Percentiles rank a stretch among this genome's conserved stretches.
These are phyloP conservation scores for Corythoichthys haematopterus DNA, from an alignment of 2,113 vertebrate species.

Conservation along the genomic window DNA sequence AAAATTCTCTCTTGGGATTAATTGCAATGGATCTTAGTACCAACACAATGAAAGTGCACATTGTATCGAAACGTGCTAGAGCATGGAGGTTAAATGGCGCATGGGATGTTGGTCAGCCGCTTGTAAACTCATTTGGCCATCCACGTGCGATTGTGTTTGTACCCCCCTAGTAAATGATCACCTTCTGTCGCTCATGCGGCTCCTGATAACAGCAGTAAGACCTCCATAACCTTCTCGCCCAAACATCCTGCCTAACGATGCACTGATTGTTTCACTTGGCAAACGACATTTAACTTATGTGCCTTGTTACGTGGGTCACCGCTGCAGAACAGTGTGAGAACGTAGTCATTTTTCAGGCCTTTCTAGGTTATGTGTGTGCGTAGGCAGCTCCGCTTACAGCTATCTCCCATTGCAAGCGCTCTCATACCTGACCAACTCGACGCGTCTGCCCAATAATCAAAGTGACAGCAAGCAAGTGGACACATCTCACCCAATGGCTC, in stretches of 20 bases:
- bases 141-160: constrained; percentile 23
- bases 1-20: neutral
- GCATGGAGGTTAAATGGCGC: constrained; percentile 19
- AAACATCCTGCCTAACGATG: constrained; percentile 50
- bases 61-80: neutral
- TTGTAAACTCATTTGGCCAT: constrained; percentile 31
- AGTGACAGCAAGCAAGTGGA: constrained; percentile 63
- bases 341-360: constrained; percentile 36
- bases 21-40: neutral
- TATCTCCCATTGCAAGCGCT: constrained; percentile 50
- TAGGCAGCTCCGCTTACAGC: constrained; percentile 25
- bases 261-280: constrained; percentile 38
- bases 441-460: constrained; percentile 64
- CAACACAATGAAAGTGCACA: neutral
- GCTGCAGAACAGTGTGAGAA: constrained; percentile 50
- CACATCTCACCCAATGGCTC: constrained; percentile 55
- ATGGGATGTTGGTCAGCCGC: constrained; percentile 18
- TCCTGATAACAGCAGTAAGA: constrained; percentile 19
- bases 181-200: constrained; percentile 21
- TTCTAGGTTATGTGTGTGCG: constrained; percentile 1
- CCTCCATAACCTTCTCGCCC: constrained; percentile 8
- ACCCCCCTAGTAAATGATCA: constrained; percentile 10
- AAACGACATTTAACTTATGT: constrained; percentile 39
- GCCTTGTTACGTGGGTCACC: constrained; percentile 55
- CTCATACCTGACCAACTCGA: constrained; percentile 62